Percentiles rank a stretch among this genome's conserved stretches.
Conservation (phyloP, 2,797 vertebrate genomes). For the Hemitrygon akajei region DNA sequence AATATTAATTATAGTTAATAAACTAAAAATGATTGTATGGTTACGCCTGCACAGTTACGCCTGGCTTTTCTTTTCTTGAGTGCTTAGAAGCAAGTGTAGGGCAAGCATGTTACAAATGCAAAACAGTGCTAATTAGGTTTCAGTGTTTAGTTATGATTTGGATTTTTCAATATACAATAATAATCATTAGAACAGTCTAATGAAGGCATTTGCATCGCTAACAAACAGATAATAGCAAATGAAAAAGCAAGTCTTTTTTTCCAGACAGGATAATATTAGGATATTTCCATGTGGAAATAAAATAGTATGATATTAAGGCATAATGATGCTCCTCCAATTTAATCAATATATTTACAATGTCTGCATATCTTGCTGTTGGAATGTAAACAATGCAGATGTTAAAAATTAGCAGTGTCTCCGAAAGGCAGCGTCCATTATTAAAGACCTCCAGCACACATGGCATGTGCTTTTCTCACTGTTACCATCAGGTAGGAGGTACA, state of each 20-base stretch:
- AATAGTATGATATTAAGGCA: background rate
- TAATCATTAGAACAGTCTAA: slow-evolving; percentile 12
- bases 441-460: no score
- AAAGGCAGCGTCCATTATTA: no score
- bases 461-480: no score
- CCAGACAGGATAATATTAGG: slow-evolving; percentile 10
- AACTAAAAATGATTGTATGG: slow-evolving; percentile 10
- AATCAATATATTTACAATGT: slow-evolving; percentile 14
- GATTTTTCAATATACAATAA: background rate
- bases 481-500: no score
- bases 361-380: background rate
- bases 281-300: background rate
- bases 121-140: background rate
- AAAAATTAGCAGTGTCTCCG: background rate
- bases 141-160: slow-evolving; percentile 12
- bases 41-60: background rate
- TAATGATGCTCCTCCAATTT: background rate
- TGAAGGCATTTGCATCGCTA: background rate
- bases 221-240: background rate
- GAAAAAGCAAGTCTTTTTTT: background rate
- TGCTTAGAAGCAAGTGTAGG: slow-evolving; percentile 13
- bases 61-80: background rate
- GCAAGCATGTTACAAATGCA: background rate
- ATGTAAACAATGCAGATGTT: background rate
- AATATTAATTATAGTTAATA: slow-evolving; percentile 32